phyloP scores from a whole-genome alignment of 2,888 invertebrate species.

The Aphrophora alni region DNA sequence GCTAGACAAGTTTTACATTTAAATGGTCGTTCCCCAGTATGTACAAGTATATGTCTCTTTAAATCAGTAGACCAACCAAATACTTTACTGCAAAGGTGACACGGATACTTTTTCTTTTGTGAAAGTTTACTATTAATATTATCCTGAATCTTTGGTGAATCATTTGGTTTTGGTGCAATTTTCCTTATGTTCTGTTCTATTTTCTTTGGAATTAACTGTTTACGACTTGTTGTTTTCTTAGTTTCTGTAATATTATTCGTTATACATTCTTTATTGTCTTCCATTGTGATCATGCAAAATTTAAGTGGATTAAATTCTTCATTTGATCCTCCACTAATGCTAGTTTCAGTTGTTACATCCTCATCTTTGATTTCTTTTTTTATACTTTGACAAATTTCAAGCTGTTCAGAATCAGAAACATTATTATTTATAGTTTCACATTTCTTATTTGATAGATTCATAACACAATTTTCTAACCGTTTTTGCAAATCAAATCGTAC shows the following conservation, averaged over 20 bases:
- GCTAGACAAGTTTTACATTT: conserved; percentile 56
- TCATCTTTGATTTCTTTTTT: conserved; percentile 16
- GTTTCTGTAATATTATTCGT: conserved; percentile 26
- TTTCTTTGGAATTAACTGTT: conserved; percentile 46
- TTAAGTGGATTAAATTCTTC: conserved; percentile 48
- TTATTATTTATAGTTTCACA: not conserved
- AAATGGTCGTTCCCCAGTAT: conserved; percentile 58
- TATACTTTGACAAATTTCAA: not conserved
- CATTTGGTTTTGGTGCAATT: conserved; percentile 38
- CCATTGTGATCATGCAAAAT: conserved; percentile 55
- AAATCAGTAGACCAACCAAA: conserved; percentile 59
- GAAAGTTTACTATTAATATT: not conserved
- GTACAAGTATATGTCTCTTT: conserved; percentile 58
- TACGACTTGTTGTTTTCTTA: conserved; percentile 43
- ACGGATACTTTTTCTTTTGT: conserved; percentile 54
- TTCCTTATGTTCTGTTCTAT: conserved; percentile 38
- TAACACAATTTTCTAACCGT: conserved; percentile 49
- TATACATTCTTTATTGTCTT: conserved; percentile 44
- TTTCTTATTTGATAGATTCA: conserved; percentile 41
- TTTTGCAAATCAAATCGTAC: conserved; percentile 48
- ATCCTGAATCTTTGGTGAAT: not conserved
- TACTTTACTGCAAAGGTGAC: conserved; percentile 55
- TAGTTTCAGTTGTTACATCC: not conserved
- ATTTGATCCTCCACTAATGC: not conserved
- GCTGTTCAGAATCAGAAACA: not conserved